Conservation (phyloP, 2,113 vertebrate species). For the Coracopsis vasa region DNA sequence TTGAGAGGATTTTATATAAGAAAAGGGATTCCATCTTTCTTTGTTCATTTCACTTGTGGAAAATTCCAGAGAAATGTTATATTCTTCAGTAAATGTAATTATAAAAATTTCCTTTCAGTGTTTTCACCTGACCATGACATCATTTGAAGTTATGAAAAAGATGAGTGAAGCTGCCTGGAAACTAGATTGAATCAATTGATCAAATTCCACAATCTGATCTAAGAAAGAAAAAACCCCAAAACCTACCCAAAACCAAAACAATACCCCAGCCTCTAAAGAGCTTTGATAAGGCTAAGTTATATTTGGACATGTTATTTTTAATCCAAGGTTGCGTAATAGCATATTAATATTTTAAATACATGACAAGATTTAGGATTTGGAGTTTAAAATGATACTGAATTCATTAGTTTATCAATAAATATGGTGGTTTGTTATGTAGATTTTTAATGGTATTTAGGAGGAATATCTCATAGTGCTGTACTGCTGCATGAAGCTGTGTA, state of each 20-base stretch:
- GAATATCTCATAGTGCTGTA: background rate
- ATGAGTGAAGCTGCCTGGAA: background rate
- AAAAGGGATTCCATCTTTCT: background rate
- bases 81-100: background rate
- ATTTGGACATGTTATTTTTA: background rate
- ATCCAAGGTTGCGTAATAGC: background rate
- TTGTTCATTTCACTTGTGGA: background rate
- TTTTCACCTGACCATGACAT: background rate
- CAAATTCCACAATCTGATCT: background rate
- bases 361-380: background rate
- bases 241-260: background rate
- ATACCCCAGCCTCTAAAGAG: background rate
- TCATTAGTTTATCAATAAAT: background rate
- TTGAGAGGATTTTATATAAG: background rate
- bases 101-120: background rate
- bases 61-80: background rate
- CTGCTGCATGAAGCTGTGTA: background rate
- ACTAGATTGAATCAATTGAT: background rate
- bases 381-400: background rate
- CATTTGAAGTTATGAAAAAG: background rate
- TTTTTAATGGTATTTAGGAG: background rate
- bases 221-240: background rate
- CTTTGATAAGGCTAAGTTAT: background rate
- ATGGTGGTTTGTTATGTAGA: background rate
- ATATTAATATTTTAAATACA: background rate